Evolutionary conservation across 1,140 invertebrate genomes (phyloP).

Genomic region (Drosophila prosaltans): DNA sequence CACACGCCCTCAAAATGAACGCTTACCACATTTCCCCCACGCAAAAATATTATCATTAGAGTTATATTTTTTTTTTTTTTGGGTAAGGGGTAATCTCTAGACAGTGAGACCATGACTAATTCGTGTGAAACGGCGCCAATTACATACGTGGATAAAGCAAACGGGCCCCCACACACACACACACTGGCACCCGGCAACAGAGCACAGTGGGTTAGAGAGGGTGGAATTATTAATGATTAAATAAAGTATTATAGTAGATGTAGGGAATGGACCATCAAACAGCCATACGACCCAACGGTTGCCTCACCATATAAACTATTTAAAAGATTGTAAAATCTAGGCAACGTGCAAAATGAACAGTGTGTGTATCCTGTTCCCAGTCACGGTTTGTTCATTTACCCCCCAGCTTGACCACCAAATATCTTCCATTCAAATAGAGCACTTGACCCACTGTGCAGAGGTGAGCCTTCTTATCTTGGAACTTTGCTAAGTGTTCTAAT

Average conservation of each 20-base stretch:
- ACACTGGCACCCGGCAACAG: slow-evolving; percentile 11
- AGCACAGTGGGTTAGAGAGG: neutral
- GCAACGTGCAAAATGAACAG: too few species aligned
- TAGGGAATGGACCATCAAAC: neutral
- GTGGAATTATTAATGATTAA: too few species aligned
- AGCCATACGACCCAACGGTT: too few species aligned
- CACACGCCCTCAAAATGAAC: neutral
- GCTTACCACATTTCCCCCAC: slow-evolving; percentile 35
- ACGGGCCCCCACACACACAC: neutral
- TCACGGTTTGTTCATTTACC: too few species aligned
- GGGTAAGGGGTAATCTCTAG: slow-evolving; percentile 29
- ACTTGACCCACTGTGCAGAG: neutral
- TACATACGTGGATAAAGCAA: slow-evolving; percentile 15
- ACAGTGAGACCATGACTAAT: slow-evolving; percentile 40
- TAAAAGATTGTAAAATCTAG: too few species aligned
- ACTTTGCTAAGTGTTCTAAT: slow-evolving; percentile 9
- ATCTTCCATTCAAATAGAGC: neutral
- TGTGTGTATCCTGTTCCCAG: too few species aligned
- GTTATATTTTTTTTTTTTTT: slow-evolving; percentile 25
- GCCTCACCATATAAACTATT: too few species aligned
- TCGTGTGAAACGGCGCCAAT: slow-evolving; percentile 12
- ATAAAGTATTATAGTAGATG: too few species aligned
- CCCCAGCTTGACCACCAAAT: neutral
- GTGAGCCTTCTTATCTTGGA: slow-evolving; percentile 17
- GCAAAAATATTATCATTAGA: slow-evolving; percentile 30